A percentile compares a stretch with the other conserved stretches of the same genome.
Evolutionary conservation across 2,888 invertebrate genomes (phyloP).

Genomic region (Sesamia inferens): DNA sequence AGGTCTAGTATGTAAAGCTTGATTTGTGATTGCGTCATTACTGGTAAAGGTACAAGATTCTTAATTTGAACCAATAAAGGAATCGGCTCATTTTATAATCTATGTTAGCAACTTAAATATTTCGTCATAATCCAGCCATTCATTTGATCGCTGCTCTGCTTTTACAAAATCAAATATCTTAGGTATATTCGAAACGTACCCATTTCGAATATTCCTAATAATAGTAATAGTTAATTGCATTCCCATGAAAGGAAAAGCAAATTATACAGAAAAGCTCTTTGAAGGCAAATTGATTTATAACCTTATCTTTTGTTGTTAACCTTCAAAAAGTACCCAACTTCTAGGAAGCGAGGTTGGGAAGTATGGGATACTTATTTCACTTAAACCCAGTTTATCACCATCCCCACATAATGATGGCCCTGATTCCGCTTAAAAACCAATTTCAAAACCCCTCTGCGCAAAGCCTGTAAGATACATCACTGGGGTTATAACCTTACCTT

Average conservation of each 20-base stretch:
- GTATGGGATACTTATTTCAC: too few relatives aligned
- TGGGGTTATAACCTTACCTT: neutral
- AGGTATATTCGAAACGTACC: neutral
- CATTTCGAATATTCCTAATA: too few relatives aligned
- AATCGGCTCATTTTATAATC: slow-evolving; percentile 8
- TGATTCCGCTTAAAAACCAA: too few relatives aligned
- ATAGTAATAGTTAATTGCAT: too few relatives aligned
- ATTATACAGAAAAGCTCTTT: neutral
- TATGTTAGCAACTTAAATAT: neutral
- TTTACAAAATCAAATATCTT: neutral
- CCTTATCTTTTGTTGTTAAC: too few relatives aligned
- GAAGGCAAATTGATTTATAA: neutral
- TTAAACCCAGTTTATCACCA: too few relatives aligned
- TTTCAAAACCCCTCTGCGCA: too few relatives aligned
- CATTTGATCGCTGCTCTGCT: slow-evolving; percentile 3
- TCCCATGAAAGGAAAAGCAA: neutral
- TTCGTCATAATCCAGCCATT: slow-evolving; percentile 18
- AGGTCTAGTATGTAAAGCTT: neutral
- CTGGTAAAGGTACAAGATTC: neutral
- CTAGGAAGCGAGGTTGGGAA: too few relatives aligned
- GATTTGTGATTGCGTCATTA: neutral
- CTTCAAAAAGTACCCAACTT: too few relatives aligned
- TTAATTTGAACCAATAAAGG: neutral
- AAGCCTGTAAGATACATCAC: too few relatives aligned
- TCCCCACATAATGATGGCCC: too few relatives aligned